These are phyloP conservation scores for Acleris laterana DNA, from an alignment of 2,888 invertebrate genomes.

Conservation along the genomic window DNA sequence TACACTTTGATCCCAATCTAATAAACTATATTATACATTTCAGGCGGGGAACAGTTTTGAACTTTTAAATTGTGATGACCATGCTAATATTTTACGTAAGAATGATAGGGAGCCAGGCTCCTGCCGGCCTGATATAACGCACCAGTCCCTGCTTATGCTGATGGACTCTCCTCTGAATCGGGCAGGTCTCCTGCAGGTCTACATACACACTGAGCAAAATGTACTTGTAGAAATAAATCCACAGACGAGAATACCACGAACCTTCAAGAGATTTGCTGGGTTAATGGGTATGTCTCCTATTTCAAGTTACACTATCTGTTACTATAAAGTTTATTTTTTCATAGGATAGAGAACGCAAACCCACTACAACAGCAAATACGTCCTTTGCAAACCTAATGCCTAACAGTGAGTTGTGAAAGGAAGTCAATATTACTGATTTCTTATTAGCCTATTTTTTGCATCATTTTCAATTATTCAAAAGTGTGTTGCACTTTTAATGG, in stretches of 20 bases:
- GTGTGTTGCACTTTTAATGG: too few relatives aligned
- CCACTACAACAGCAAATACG: too few relatives aligned
- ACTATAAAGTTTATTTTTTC: too few relatives aligned
- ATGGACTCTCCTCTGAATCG: constrained; percentile 98
- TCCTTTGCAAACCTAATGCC: too few relatives aligned
- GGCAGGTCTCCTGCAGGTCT: constrained; percentile 97
- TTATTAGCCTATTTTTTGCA: too few relatives aligned
- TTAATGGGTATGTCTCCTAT: constrained; percentile 90
- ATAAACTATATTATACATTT: constrained; percentile 46
- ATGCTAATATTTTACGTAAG: constrained; percentile 92
- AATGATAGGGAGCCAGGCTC: constrained; percentile 94
- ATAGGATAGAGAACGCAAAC: too few relatives aligned
- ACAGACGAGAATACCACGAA: constrained; percentile 97
- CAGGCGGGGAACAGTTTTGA: constrained; percentile 95
- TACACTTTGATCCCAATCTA: background rate
- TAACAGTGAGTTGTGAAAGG: too few relatives aligned
- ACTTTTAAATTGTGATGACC: constrained; percentile 97
- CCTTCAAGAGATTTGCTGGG: constrained; percentile 98
- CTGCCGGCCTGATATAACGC: constrained; percentile 98
- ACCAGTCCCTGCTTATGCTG: constrained; percentile 98
- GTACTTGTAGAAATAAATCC: constrained; percentile 98
- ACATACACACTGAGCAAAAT: constrained; percentile 95
- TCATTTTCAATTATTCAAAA: too few relatives aligned
- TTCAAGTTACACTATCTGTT: background rate
- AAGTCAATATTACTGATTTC: too few relatives aligned